Conservation (phyloP, 2,888 invertebrate species). For the Agonum fuliginosum region DNA sequence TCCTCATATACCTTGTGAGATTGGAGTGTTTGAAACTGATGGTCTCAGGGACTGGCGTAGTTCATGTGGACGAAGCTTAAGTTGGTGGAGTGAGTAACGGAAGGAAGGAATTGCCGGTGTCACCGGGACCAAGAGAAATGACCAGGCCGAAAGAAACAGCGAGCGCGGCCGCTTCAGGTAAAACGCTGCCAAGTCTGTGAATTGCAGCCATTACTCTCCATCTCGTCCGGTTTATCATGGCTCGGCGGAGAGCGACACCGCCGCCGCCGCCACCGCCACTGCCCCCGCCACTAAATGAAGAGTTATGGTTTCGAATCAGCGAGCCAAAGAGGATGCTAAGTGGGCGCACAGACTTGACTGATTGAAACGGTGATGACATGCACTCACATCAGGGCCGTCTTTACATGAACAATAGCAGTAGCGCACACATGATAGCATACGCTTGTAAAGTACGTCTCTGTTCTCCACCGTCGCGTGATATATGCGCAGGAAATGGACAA, state of each 20-base stretch:
- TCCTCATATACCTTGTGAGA: neutral
- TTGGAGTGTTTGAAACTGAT: neutral
- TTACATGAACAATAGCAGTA: neutral
- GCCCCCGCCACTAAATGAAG: slow-evolving; percentile 69
- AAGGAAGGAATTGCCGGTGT: slow-evolving; percentile 68
- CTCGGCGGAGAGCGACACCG: slow-evolving; percentile 59
- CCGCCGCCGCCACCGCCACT: neutral
- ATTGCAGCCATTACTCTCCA: slow-evolving; percentile 72
- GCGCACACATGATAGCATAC: neutral
- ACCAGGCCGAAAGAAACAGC: slow-evolving; percentile 66
- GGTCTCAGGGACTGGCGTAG: neutral
- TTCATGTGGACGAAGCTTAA: slow-evolving; percentile 31
- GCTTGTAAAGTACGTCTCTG: neutral
- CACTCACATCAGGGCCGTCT: neutral
- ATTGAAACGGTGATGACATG: slow-evolving; percentile 63
- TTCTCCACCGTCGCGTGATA: slow-evolving; percentile 5
- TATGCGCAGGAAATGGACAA: slow-evolving; percentile 55
- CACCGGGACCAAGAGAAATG: slow-evolving; percentile 70
- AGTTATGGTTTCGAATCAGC: slow-evolving; percentile 71
- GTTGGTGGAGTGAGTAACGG: slow-evolving; percentile 4
- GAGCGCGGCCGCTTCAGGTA: slow-evolving; percentile 64
- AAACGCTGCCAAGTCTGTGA: slow-evolving; percentile 68
- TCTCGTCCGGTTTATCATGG: slow-evolving; percentile 68
- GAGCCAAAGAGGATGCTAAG: slow-evolving; percentile 69
- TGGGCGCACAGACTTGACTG: slow-evolving; percentile 65